These are phyloP conservation scores for Oegoconia quadripuncta DNA, from an alignment of 2,888 invertebrate genomes.

Conservation along the genomic window DNA sequence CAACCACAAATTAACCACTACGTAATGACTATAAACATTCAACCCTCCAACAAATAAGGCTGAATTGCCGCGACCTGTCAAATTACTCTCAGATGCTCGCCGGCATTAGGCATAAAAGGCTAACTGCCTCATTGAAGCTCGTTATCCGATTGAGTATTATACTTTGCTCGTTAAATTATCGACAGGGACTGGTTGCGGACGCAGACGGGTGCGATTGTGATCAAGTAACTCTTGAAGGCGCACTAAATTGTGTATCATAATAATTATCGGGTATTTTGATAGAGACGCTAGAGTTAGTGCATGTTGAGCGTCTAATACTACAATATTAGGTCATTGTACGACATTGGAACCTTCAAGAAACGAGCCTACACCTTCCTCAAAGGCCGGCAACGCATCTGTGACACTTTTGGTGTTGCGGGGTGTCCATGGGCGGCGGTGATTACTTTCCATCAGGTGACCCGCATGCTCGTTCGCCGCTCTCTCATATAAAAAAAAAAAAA, in stretches of 20 bases:
- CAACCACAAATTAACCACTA: no score
- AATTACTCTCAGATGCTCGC: not conserved
- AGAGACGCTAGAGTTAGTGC: not conserved
- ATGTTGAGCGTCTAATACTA: not conserved
- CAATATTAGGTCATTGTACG: no score
- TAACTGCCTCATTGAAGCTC: not conserved
- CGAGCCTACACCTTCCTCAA: no score
- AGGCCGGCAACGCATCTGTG: no score
- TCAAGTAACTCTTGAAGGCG: not conserved
- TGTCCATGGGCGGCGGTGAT: no score
- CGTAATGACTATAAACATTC: no score
- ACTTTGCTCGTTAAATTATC: constrained; percentile 6
- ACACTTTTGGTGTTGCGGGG: no score
- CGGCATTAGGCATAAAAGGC: constrained; percentile 1
- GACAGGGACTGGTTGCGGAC: constrained; percentile 6
- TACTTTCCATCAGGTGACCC: no score
- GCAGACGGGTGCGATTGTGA: constrained; percentile 2
- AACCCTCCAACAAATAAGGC: no score
- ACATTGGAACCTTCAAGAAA: no score
- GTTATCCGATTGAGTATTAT: not conserved
- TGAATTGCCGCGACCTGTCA: not conserved
- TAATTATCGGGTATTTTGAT: not conserved
- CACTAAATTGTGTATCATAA: constrained; percentile 1
- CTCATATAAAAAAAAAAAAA: no score
- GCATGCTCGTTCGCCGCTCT: no score